Evolutionary conservation across 2,888 invertebrate species (phyloP), one percentile per base, ranked within the genome.

Genomic region (Xanthorhoe designata): DNA sequence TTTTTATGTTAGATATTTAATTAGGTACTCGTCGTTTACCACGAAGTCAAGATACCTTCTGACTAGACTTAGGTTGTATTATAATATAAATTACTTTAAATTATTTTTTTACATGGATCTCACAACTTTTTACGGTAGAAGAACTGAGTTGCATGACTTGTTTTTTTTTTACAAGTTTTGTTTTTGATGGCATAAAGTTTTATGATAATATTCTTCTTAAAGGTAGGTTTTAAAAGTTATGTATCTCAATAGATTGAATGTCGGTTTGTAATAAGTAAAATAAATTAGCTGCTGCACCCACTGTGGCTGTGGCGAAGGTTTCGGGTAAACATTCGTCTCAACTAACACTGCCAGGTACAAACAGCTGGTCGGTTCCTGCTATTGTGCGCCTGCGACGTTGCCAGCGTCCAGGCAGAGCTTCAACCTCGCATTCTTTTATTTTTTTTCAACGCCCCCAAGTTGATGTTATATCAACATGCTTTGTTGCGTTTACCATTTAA

Each of bases 311-410:
- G 70, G 77, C 76, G 72, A 75, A 71, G 72, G 72, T 68, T 67
- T 66, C 70, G 75, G 69, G 74, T 74, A 78, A 78, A 80, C 75
- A 81, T 75, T 70, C 72, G 76, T 78, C 78, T 78, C 73, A 64
- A 82, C 78, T 87, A 88, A 88, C 85, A 87, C 49, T 69, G 77
- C 75, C 88, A 89, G 90, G 89, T 90, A 87, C 85, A 82, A 86
- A 84, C 90, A 89, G 89, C 86, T 89, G 89, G 83, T 77, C 71
- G 79, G 78, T 71, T 75, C 75, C 73, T 70, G 64, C 78, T 72
- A 82, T 85, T 86, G 86, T 85, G 85, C 83, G 83, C 83, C 75
- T 74, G 85, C 84, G 83, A 78, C 83, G 80, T 69, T 68, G 65
- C 68, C 72, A 57, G 56, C 59, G 55, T 54, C 66, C 59, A 52